Percentiles rank a stretch among this genome's conserved stretches.
These are phyloP conservation scores for Phyllopteryx taeniolatus DNA, from an alignment of 2,113 vertebrate species.

Conservation along the genomic window DNA sequence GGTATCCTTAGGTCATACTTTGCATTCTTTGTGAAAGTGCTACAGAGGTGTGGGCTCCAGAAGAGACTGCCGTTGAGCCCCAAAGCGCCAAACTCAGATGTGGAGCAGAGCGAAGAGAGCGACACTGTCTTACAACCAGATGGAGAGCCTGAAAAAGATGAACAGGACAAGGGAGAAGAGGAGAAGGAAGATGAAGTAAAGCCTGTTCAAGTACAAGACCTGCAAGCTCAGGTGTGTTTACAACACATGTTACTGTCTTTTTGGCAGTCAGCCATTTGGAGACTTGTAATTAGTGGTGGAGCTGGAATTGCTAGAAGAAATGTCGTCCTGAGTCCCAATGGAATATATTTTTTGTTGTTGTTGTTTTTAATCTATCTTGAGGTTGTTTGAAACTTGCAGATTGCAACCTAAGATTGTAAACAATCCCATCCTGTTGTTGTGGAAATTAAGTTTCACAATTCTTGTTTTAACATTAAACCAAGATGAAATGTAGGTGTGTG, in stretches of 20 bases:
- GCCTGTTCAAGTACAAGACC: slow-evolving; percentile 51
- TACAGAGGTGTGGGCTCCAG: slow-evolving; percentile 62
- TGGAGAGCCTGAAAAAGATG: slow-evolving; percentile 31
- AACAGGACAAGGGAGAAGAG: slow-evolving; percentile 8
- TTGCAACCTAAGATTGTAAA: no score
- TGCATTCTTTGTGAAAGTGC: slow-evolving; percentile 43
- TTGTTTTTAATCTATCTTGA: background rate
- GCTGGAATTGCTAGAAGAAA: no score
- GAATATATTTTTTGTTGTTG: no score
- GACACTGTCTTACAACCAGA: slow-evolving; percentile 49
- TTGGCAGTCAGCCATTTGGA: background rate
- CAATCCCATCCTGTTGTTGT: background rate
- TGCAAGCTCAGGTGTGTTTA: slow-evolving; percentile 69
- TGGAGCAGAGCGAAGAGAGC: slow-evolving; percentile 74
- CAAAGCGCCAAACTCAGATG: slow-evolving; percentile 54
- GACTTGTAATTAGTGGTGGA: background rate
- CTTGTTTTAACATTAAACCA: background rate
- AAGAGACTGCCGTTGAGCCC: slow-evolving; percentile 48
- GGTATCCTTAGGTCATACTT: background rate
- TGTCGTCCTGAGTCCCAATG: no score
- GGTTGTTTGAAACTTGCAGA: no score
- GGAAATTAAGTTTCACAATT: background rate
- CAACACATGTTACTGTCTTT: background rate
- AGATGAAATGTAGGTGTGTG: background rate
- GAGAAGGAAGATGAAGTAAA: slow-evolving; percentile 21